phyloP scores from a whole-genome alignment of 2,797 vertebrate genomes.

The Synanceia verrucosa region DNA sequence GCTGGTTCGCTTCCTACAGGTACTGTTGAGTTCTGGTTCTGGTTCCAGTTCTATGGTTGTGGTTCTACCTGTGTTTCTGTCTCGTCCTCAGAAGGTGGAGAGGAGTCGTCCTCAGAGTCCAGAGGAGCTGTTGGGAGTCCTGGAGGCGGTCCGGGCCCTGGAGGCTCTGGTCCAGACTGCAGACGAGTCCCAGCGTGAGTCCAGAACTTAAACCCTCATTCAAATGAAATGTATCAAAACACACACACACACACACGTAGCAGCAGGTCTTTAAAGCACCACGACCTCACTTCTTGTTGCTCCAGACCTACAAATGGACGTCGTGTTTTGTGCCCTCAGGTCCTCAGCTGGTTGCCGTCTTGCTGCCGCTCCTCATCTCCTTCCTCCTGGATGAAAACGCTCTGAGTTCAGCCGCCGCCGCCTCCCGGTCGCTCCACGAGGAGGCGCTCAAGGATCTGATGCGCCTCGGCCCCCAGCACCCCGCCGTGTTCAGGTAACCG shows the following conservation, averaged over 20 bases:
- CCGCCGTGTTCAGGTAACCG: constrained; percentile 82
- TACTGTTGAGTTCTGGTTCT: constrained; percentile 4
- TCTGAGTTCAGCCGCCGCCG: constrained; percentile 83
- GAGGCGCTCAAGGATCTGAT: constrained; percentile 90
- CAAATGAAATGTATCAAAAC: no score
- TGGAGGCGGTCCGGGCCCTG: constrained; percentile 87
- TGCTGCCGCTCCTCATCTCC: constrained; percentile 91
- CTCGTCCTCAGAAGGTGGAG: constrained; percentile 77
- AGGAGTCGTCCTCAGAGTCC: constrained; percentile 84
- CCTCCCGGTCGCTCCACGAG: constrained; percentile 86
- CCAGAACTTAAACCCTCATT: neutral
- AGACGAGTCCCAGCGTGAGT: constrained; percentile 89
- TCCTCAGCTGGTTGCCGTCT: constrained; percentile 83
- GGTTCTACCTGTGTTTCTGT: neutral
- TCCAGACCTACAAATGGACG: no score
- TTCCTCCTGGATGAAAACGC: constrained; percentile 93
- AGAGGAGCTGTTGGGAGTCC: constrained; percentile 85
- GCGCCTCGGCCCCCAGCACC: constrained; percentile 89
- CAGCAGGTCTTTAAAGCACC: no score
- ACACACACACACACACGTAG: no score
- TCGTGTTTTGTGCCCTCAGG: constrained; percentile 70
- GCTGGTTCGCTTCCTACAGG: constrained; percentile 86
- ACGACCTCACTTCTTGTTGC: no score
- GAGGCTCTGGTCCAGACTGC: constrained; percentile 84
- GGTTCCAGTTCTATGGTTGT: no score